These are phyloP conservation scores for Ephydatia muelleri DNA, from an alignment of 37 sponge, comb jelly and placozoan species.

Conservation along the genomic window DNA sequence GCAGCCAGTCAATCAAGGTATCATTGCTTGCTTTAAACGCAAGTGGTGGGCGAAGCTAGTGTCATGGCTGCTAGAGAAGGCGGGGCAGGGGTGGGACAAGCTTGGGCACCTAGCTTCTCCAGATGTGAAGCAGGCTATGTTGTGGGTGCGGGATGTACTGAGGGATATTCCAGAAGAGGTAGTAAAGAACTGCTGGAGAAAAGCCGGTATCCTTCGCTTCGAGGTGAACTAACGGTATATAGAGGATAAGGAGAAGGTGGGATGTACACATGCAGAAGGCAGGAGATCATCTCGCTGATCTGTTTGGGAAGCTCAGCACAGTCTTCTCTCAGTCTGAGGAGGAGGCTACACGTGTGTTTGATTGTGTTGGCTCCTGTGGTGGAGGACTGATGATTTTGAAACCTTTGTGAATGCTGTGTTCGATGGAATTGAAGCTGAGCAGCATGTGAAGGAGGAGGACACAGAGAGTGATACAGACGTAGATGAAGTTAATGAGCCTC, in stretches of 20 bases:
- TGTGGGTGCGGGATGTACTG: background rate
- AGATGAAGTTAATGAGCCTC: background rate
- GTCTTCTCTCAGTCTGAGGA: background rate
- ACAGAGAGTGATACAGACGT: background rate
- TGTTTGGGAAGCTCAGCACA: background rate
- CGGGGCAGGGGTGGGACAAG: background rate
- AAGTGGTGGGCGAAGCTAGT: background rate
- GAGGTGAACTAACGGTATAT: background rate
- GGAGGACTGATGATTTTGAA: background rate
- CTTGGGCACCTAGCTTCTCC: background rate
- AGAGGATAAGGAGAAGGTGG: background rate
- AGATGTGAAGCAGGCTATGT: constrained; percentile 1
- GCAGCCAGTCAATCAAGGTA: background rate
- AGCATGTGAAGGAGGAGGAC: background rate
- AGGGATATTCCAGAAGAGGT: background rate
- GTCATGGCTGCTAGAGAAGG: background rate
- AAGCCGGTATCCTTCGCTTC: background rate
- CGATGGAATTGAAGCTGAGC: background rate
- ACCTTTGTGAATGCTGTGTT: background rate
- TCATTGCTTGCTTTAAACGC: background rate
- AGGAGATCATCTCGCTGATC: background rate
- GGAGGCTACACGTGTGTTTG: background rate
- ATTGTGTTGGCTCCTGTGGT: background rate
- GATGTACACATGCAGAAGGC: background rate
- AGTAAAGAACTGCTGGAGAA: background rate